Evolutionary conservation across 2,888 invertebrate genomes (phyloP), one percentile per base, ranked within the genome.

Genomic region (Megaustenia siamemsis): DNA sequence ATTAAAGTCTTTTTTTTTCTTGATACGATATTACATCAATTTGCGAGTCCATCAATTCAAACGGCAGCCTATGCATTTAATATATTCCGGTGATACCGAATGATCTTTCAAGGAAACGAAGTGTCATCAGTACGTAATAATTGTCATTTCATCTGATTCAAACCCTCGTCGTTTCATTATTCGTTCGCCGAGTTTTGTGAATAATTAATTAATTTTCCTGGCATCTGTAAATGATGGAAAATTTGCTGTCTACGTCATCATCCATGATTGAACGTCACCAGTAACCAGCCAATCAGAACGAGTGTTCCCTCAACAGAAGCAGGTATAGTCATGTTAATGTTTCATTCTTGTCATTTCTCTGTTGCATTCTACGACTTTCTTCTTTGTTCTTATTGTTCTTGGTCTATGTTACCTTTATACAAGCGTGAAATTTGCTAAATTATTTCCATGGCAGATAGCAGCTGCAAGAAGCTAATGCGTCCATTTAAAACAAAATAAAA

Each of bases 221-320:
- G 60, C 4, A 60, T 28, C 3, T 66, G 78, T 38, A 63, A 45
- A 82, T 82, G 82, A 82, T 82, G 82, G 82, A 82, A 75, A 82
- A 82, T 43, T 75, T 82, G 49, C 35, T 82, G 40, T 73, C 71
- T n/a, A 45, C 82, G 82, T 82, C 82, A 63, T 82, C 82, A 18
- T n/a, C 73, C 35, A 73, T 75, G 82, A 82, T 82, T 82, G 82
- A 82, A 82, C 82, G 32, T 45, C 82, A 53, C 38, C 69, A 35
- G 35, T 71, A 15, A 8, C 71, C 56, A 71, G 73, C 43, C 82
- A 82, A 35, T 71, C 69, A 40, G 82, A 82, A 15, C 73, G 82
- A 28, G 35, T 35, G 4, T 75, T 71, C 12, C 82, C 82, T 75
- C 43, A 40, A 75, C 82, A 21, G 82, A 53, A 5, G 75, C 82